phyloP scores from a whole-genome alignment of 1,140 invertebrate genomes.

The Prorops nasuta region DNA sequence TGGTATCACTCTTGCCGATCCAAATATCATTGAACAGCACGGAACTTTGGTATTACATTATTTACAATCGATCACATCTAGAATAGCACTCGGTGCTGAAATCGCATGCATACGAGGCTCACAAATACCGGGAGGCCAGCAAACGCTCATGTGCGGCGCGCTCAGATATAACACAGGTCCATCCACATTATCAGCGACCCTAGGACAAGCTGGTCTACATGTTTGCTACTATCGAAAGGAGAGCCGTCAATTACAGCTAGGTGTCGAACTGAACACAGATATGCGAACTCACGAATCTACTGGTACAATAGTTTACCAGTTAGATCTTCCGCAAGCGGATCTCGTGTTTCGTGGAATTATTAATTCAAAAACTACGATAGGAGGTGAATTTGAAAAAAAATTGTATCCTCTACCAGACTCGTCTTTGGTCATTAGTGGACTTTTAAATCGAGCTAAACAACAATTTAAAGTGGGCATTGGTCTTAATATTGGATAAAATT shows the following conservation, averaged over 20 bases:
- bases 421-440: conserved; percentile 68
- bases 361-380: conserved; percentile 73
- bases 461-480: conserved; percentile 63
- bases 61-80: conserved; percentile 67
- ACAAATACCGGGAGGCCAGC: conserved; percentile 64
- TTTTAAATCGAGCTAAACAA: conserved; percentile 69
- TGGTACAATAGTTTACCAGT: conserved; percentile 72
- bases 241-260: conserved; percentile 67
- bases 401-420: conserved; percentile 67
- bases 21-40: conserved; percentile 62
- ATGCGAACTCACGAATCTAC: conserved; percentile 64
- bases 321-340: conserved; percentile 73
- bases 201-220: conserved; percentile 66
- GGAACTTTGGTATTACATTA: conserved; percentile 70
- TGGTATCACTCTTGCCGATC: conserved; percentile 67
- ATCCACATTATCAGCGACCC: conserved; percentile 66
- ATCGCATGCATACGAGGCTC: conserved; percentile 68
- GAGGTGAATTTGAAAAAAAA: conserved; percentile 73
- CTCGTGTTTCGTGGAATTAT: conserved; percentile 68
- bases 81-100: conserved; percentile 71
- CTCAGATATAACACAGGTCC: conserved; percentile 66
- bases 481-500: conserved; percentile 58
- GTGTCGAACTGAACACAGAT: conserved; percentile 63
- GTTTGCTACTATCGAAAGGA: conserved; percentile 72
- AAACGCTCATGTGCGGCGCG: conserved; percentile 65